phyloP scores from a whole-genome alignment of 2,888 invertebrate species.

The Drosophila lacicola region DNA sequence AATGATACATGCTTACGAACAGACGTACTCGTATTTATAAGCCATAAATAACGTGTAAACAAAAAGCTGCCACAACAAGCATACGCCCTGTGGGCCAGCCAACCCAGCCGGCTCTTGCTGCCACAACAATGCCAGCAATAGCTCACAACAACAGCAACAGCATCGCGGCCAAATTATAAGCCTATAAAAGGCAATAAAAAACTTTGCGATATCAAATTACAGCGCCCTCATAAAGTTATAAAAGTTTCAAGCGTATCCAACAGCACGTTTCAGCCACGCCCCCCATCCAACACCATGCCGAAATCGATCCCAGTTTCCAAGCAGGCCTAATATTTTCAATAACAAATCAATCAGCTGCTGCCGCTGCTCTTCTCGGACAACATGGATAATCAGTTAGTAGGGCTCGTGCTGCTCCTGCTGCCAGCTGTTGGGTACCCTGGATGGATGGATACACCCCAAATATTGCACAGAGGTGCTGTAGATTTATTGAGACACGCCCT shows the following conservation, averaged over 20 bases:
- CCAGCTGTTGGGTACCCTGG: conserved; percentile 43
- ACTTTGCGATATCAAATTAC: conserved; percentile 79
- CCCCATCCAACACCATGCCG: not conserved
- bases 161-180: conserved; percentile 81
- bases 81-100: conserved; percentile 61
- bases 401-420: conserved; percentile 22
- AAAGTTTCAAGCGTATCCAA: conserved; percentile 78
- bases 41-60: conserved; percentile 79
- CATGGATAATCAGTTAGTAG: conserved; percentile 74
- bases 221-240: conserved; percentile 80
- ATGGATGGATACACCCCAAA: conserved; percentile 6
- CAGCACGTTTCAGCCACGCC: conserved; percentile 55
- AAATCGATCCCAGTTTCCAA: conserved; percentile 27
- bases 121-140: conserved; percentile 51
- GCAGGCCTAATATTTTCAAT: conserved; percentile 79
- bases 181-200: conserved; percentile 80
- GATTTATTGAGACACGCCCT: conserved; percentile 77
- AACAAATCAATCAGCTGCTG: conserved; percentile 77
- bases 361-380: conserved; percentile 57
- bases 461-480: conserved; percentile 47
- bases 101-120: conserved; percentile 35
- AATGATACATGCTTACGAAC: conserved; percentile 45
- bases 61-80: conserved; percentile 73
- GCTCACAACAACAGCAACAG: conserved; percentile 46
- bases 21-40: conserved; percentile 66